Evolutionary conservation across 2,888 invertebrate species (phyloP), one percentile per base, ranked within the genome.

Genomic region (Nephrotoma flavescens): DNA sequence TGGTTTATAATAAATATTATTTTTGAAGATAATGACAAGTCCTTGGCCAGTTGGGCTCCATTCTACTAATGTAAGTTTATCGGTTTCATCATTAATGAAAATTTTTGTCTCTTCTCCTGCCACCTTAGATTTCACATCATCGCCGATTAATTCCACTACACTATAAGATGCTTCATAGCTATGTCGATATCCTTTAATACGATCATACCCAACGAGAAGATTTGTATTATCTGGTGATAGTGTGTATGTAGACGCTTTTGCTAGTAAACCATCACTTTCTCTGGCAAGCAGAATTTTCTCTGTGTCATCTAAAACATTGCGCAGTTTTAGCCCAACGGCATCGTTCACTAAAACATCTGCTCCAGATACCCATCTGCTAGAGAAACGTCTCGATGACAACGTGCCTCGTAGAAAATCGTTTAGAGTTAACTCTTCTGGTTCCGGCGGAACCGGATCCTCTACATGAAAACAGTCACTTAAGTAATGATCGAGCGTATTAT

Each of bases 401-500:
- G 93, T 93, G 85, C 96, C 96, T 52, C 92, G 93, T 19, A 97
- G 93, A 89, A 96, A 93, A 89, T 96, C 96, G 87, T 96, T 95
- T 87, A 97, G 92, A 86, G 93, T 93, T 88, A 95, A 91, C 90
- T 45, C 83, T 3, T 6, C 7, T 3, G 19, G 41, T 9, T 4
- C 83, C 12, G 86, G 87, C 11, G 83, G 88, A 86, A 84, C 47
- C 12, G n/a, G n/a, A n/a, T n/a, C n/a, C 31, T 31, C 89, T 88
- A 45, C 41, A 71, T 83, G 44, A 87, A 92, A 91, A 88, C 92
- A 92, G 86, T 91, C 91, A 83, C 90, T 91, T 88, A 97, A 93
- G 93, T 98, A 98, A 90, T 95, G 94, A 91, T 97, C 97, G 90
- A 98, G 92, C 0, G 96, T 96, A 91, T 97, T 97, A 91, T 98